Evolutionary conservation across 2,797 vertebrate species (phyloP).

Genomic region (Chromis chromis): DNA sequence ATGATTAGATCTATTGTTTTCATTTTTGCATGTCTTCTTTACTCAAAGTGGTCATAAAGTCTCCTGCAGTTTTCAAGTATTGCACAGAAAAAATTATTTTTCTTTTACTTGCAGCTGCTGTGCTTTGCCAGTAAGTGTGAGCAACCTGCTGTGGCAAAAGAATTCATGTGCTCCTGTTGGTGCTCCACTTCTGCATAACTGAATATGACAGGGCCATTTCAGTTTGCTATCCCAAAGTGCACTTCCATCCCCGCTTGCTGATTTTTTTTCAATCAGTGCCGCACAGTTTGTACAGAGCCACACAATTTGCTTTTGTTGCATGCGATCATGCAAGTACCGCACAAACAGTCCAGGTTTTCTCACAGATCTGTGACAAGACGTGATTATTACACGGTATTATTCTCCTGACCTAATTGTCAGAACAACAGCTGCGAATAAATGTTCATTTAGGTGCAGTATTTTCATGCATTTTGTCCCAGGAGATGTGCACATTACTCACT

Average conservation of each 20-base stretch:
- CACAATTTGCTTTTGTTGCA: neutral
- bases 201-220: conserved; percentile 37
- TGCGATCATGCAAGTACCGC: neutral
- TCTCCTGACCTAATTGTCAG: conserved; percentile 47
- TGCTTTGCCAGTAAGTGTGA: neutral
- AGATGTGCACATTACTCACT: conserved; percentile 25
- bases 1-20: neutral
- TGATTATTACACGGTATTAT: conserved; percentile 11
- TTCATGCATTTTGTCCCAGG: conserved; percentile 51
- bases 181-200: conserved; percentile 11
- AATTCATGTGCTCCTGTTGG: neutral
- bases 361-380: conserved; percentile 13
- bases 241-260: conserved; percentile 12
- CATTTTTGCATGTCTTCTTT: neutral
- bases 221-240: conserved; percentile 23
- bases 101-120: neutral
- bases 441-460: conserved; percentile 37
- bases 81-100: neutral
- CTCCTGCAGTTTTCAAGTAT: neutral
- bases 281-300: neutral
- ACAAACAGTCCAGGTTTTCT: conserved; percentile 15
- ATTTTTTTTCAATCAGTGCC: conserved; percentile 19
- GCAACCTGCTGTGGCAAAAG: neutral
- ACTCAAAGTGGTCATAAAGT: neutral
- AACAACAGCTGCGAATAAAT: conserved; percentile 32